Evolutionary conservation across 2,797 vertebrate genomes (phyloP).

Genomic region (Hipposideros larvatus): DNA sequence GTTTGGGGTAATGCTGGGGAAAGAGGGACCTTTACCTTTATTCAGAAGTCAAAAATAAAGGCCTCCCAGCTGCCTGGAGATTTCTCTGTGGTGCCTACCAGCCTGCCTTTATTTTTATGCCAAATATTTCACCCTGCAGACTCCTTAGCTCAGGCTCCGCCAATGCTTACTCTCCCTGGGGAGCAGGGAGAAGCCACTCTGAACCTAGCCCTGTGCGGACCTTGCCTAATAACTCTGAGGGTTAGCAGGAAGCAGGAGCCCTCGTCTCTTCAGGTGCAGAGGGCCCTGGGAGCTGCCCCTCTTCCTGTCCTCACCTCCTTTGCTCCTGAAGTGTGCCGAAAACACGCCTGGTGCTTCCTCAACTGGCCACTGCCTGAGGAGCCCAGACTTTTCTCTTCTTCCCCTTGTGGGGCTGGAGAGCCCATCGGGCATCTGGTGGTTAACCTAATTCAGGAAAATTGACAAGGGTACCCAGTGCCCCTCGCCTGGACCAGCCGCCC

Average conservation of each 20-base stretch:
- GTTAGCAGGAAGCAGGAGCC: rapidly evolving
- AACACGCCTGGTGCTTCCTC: no score
- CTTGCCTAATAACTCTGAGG: no score
- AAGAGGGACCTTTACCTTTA: constrained; percentile 63
- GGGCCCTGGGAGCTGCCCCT: not conserved
- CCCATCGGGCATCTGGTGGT: rapidly evolving
- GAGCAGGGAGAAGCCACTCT: not conserved
- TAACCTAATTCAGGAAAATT: not conserved
- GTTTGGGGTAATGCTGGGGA: constrained; percentile 23
- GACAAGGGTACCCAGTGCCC: rapidly evolving
- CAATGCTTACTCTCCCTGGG: no score
- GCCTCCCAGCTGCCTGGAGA: constrained; percentile 41
- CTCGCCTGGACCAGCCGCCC: not conserved
- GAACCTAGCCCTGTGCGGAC: not conserved
- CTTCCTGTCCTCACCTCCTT: not conserved
- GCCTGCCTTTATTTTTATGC: not conserved
- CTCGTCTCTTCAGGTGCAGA: not conserved
- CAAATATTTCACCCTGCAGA: not conserved
- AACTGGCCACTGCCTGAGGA: not conserved
- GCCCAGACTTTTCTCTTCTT: not conserved
- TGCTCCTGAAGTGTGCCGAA: not conserved
- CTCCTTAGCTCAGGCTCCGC: not conserved
- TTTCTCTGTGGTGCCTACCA: not conserved
- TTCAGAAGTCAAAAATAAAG: constrained; percentile 66
- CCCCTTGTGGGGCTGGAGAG: not conserved